Evolutionary conservation across 2,888 invertebrate species (phyloP).

Genomic region (Torymus texanus): DNA sequence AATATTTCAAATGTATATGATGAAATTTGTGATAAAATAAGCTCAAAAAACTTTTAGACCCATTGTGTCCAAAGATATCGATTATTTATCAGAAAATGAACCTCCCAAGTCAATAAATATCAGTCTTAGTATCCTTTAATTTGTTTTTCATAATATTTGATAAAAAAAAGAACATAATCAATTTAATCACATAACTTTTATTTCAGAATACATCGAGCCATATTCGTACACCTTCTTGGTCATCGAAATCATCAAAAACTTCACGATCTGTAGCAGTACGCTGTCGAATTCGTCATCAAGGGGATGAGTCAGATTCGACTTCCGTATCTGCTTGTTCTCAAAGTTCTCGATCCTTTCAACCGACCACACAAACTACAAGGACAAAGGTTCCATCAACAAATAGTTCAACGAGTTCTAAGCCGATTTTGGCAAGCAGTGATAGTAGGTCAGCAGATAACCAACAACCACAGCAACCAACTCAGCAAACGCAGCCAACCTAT

Average conservation of each 20-base stretch:
- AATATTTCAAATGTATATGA: no score
- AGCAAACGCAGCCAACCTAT: constrained; percentile 61
- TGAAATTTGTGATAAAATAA: no score
- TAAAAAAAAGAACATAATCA: no score
- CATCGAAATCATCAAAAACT: constrained; percentile 70
- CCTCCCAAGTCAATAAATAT: no score
- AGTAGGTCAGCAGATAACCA: constrained; percentile 49
- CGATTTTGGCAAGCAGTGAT: constrained; percentile 50
- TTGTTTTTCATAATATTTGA: no score
- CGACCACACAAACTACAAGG: constrained; percentile 43
- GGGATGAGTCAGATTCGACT: constrained; percentile 78
- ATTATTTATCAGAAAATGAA: no score
- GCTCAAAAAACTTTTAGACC: no score
- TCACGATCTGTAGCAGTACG: constrained; percentile 62
- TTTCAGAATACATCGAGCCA: constrained; percentile 61
- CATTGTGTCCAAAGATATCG: no score
- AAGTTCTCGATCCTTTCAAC: constrained; percentile 74
- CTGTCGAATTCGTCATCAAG: constrained; percentile 63
- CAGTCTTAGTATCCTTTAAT: no score
- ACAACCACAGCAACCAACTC: constrained; percentile 59
- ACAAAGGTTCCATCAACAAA: constrained; percentile 58
- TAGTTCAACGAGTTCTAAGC: constrained; percentile 59
- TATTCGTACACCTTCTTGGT: constrained; percentile 71
- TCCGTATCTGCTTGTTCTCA: constrained; percentile 84
- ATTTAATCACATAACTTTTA: no score